Percentiles rank a stretch among this genome's conserved stretches.
Conservation (phyloP, 2,888 invertebrate genomes). For the Ichneumoninae sp. region DNA sequence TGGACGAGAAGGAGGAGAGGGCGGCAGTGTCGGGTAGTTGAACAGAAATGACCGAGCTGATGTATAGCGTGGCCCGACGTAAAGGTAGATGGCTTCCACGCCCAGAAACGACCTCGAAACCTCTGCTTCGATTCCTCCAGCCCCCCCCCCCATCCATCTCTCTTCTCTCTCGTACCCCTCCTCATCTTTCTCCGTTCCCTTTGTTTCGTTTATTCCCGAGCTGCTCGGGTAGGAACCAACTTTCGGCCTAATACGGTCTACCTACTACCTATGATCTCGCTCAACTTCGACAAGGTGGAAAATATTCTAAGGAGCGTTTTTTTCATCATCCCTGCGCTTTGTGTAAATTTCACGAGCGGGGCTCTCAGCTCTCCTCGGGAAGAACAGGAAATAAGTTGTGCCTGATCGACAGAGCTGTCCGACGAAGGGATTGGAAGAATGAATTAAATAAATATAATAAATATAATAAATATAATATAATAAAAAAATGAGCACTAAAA, state of each 20-base stretch:
- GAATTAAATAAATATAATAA: not conserved
- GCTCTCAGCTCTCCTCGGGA: not conserved
- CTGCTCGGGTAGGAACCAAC: constrained; percentile 51
- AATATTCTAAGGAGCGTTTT: constrained; percentile 45
- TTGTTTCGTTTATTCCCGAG: constrained; percentile 64
- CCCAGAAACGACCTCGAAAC: constrained; percentile 80
- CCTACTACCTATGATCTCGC: not conserved
- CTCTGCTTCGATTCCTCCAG: constrained; percentile 66
- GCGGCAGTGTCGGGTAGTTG: constrained; percentile 67
- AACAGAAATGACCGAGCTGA: constrained; percentile 67
- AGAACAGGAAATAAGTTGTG: not conserved
- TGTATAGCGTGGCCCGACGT: constrained; percentile 69
- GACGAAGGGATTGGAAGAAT: not conserved
- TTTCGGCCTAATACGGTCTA: constrained; percentile 57
- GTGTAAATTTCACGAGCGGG: not conserved
- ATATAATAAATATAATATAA: too few relatives aligned
- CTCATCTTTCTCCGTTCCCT: constrained; percentile 38
- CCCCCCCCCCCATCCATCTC: constrained; percentile 28
- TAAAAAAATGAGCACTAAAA: too few relatives aligned
- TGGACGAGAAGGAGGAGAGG: constrained; percentile 68
- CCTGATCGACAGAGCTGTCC: not conserved
- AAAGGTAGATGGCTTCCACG: constrained; percentile 80
- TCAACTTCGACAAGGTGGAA: constrained; percentile 36
- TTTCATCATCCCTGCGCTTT: not conserved
- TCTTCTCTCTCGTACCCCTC: constrained; percentile 5